A percentile compares a stretch with the other conserved stretches of the same genome.
phyloP scores from a whole-genome alignment of 1,140 invertebrate genomes.

The Aphis craccivora region DNA sequence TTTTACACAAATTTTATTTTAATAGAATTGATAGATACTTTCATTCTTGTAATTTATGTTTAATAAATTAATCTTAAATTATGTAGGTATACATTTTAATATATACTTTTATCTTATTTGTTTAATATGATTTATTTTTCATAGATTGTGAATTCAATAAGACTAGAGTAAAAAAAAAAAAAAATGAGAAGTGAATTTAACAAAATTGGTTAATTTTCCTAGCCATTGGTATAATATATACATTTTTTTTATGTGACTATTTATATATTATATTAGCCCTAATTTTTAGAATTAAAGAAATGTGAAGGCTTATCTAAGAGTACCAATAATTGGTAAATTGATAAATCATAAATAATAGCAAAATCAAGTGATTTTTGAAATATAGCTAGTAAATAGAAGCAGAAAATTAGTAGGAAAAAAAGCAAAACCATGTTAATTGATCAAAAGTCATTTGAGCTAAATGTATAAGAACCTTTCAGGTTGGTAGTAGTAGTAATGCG shows the following conservation, averaged over 20 bases:
- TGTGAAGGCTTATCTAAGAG: not conserved
- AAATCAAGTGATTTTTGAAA: not conserved
- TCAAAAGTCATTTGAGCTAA: slow-evolving; percentile 33
- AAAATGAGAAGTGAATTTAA: not conserved
- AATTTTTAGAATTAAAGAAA: not conserved
- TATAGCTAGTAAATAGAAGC: not conserved
- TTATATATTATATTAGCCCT: not conserved
- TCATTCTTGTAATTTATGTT: no score
- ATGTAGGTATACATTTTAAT: no score
- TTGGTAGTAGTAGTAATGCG: slow-evolving; percentile 57
- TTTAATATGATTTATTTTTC: not conserved
- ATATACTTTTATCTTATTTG: not conserved
- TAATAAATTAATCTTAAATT: no score
- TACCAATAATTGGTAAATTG: not conserved
- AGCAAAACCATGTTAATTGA: slow-evolving; percentile 26
- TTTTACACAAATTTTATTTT: no score
- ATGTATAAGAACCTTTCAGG: slow-evolving; percentile 56
- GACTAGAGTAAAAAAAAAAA: no score
- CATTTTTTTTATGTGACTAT: not conserved
- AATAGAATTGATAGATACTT: no score
- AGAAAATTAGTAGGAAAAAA: not conserved
- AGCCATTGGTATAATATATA: not conserved
- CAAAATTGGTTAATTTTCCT: not conserved
- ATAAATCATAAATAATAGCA: not conserved
- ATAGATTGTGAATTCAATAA: not conserved